These are phyloP conservation scores for Drosophila affinis DNA, from an alignment of 2,888 invertebrate genomes.

Conservation along the genomic window DNA sequence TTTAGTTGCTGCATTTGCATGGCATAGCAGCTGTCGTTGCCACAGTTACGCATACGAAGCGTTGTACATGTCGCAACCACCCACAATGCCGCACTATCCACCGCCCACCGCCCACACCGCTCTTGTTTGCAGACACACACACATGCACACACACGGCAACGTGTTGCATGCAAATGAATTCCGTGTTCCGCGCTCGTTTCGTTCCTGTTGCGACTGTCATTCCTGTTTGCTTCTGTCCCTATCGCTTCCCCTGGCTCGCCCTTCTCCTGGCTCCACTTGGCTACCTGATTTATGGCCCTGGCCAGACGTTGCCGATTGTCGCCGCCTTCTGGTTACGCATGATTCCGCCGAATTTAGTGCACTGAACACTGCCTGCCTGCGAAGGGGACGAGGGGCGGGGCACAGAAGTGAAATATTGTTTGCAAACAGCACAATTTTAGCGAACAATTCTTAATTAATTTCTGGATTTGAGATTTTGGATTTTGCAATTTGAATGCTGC, in stretches of 20 bases:
- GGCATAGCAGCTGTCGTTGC: conserved; percentile 35
- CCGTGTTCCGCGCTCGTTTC: conserved; percentile 36
- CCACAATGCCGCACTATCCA: not conserved
- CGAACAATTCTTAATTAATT: conserved; percentile 24
- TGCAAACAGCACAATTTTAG: conserved; percentile 4
- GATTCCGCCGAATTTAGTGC: conserved; percentile 35
- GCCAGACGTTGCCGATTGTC: conserved; percentile 51
- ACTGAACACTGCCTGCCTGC: conserved; percentile 13
- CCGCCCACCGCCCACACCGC: conserved; percentile 4
- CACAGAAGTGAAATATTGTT: conserved; percentile 16
- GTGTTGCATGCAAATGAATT: conserved; percentile 79
- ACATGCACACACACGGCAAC: conserved; percentile 51
- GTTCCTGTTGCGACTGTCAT: conserved; percentile 35
- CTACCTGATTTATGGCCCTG: conserved; percentile 62
- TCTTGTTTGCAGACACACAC: conserved; percentile 30
- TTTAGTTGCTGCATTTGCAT: conserved; percentile 37
- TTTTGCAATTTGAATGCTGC: not conserved
- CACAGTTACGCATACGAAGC: conserved; percentile 51
- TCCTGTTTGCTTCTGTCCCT: conserved; percentile 40
- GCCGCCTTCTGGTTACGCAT: conserved; percentile 39
- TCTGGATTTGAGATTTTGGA: not conserved
- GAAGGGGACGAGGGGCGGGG: not conserved
- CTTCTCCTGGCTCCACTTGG: conserved; percentile 3
- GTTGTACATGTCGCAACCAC: conserved; percentile 51
- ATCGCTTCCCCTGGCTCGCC: not conserved